Conservation (phyloP, 2,113 vertebrate species). For the Electrona antarctica region DNA sequence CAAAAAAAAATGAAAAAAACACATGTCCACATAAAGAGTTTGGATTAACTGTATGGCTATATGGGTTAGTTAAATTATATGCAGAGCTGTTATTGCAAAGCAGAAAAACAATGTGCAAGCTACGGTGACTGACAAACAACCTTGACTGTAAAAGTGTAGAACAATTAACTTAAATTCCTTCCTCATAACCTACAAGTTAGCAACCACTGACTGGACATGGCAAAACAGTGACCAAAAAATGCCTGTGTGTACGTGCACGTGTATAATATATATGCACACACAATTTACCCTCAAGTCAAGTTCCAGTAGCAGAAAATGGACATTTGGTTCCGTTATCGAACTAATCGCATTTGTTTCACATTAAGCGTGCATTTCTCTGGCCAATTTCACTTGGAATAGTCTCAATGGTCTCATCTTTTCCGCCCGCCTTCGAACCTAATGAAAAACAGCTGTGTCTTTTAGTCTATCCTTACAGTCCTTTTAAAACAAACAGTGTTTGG, state of each 20-base stretch:
- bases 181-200: slow-evolving; percentile 50
- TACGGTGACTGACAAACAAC: slow-evolving; percentile 29
- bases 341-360: slow-evolving; percentile 49
- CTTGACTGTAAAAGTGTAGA: slow-evolving; percentile 24
- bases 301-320: slow-evolving; percentile 44
- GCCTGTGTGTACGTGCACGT: not conserved
- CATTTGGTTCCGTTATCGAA: slow-evolving; percentile 46
- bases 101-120: slow-evolving; percentile 9
- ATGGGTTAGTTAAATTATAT: not conserved
- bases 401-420: slow-evolving; percentile 34
- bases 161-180: slow-evolving; percentile 17
- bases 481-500: not conserved
- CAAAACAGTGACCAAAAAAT: slow-evolving; percentile 28
- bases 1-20: no score
- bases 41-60: slow-evolving; percentile 4
- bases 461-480: not conserved
- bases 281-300: slow-evolving; percentile 49
- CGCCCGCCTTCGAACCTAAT: slow-evolving; percentile 31
- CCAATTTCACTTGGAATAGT: slow-evolving; percentile 42
- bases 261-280: slow-evolving; percentile 22
- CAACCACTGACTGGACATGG: slow-evolving; percentile 35
- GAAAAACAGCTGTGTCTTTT: slow-evolving; percentile 25
- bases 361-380: slow-evolving; percentile 26
- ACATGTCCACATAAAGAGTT: slow-evolving; percentile 11
- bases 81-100: not conserved